Evolutionary conservation across 2,888 invertebrate species (phyloP).

Genomic region (Leucozona laternaria): DNA sequence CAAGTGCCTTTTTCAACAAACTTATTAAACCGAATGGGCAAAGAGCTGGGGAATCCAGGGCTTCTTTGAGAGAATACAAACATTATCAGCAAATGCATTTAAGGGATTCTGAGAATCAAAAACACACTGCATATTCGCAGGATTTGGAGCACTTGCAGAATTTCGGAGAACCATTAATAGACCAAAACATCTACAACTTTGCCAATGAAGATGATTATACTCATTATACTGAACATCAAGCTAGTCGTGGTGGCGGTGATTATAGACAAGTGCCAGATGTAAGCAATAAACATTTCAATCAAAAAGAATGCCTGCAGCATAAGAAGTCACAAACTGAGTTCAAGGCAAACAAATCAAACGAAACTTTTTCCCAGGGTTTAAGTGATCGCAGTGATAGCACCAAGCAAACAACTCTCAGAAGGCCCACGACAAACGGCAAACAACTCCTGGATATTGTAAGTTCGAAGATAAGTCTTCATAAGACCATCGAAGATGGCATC

Average conservation of each 20-base stretch:
- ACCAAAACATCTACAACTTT: too few species aligned
- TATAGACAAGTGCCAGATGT: neutral
- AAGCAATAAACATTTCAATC: neutral
- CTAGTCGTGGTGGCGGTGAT: neutral
- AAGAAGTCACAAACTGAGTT: slow-evolving; percentile 13
- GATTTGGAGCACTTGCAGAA: neutral
- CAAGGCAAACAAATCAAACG: neutral
- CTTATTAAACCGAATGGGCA: neutral
- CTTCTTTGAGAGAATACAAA: neutral
- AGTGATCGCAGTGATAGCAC: slow-evolving; percentile 31
- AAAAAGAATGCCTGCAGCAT: neutral
- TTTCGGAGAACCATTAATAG: neutral
- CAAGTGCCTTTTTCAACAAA: neutral
- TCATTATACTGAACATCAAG: neutral
- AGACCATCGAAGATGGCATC: slow-evolving; percentile 40
- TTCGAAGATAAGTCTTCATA: slow-evolving; percentile 50
- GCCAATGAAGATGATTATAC: neutral
- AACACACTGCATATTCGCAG: too few species aligned
- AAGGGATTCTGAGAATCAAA: neutral
- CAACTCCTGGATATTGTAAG: slow-evolving; percentile 11
- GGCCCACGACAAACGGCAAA: neutral
- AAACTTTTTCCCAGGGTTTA: neutral
- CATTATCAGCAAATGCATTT: neutral
- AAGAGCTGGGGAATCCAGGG: neutral
- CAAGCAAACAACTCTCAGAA: slow-evolving; percentile 26